Evolutionary conservation across 37 sponge, comb jelly and placozoan species (phyloP), one percentile per base, ranked within the genome.

Genomic region (Eunapius fragilis): DNA sequence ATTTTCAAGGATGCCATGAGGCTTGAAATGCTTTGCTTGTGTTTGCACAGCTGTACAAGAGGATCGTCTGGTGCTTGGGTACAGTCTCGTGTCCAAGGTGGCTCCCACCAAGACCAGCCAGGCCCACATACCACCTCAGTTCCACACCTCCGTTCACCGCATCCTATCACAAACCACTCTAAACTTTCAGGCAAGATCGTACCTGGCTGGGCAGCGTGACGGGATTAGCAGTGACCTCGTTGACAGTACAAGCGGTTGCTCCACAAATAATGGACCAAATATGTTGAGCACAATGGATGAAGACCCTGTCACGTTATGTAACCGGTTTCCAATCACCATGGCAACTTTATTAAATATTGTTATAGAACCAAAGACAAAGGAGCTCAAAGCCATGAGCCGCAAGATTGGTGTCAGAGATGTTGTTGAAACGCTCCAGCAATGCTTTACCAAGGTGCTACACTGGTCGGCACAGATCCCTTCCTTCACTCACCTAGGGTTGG

Each of bases 401-500:
- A 86, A 78, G 23, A 67, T 90, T 49, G 86, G 86, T 25, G 71
- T 90, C 67, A 86, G 85, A 68, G 91, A 90, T 81, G 76, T 90
- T 4, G 85, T 90, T 82, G 91, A 90, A 25, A 86, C 86, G 32
- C 85, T 95, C 69, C 82, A 86, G n/a, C 67, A 88, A 0, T 95
- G 94, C 41, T 86, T 97, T 11, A 68, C 90, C 6, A 88, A 87
- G 25, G 85, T 95, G 22, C 93, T 97, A 7, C 96, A 95, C 45
- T 97, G 98, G 98, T 89, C 96, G 1, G 95, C 95, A 79, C 80
- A 85, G 7, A 86, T 97, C 28, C 98, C 96, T 13, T 84, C 87
- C 28, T 97, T 97, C 84, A 73, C 84, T 11, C 69, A 47, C 37
- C 83, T 97, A 19, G 78, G 87, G 48, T 76, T 97, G 37, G 94